These are phyloP conservation scores for Whitmania pigra DNA, from an alignment of 1,140 invertebrate genomes.

Conservation along the genomic window DNA sequence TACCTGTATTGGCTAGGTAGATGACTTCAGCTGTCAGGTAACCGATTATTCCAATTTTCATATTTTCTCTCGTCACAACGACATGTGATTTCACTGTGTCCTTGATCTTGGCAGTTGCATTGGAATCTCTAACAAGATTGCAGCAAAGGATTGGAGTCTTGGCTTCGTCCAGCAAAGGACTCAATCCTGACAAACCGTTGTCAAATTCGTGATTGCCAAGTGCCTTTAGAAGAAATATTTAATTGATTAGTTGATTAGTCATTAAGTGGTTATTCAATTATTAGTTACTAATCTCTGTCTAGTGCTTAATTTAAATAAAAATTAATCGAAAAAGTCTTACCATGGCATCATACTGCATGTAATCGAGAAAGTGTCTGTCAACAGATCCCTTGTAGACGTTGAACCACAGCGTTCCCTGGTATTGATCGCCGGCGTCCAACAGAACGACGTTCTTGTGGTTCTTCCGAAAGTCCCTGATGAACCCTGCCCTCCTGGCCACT, in stretches of 20 bases:
- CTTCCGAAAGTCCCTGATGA: slow-evolving; percentile 1
- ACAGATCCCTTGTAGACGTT: slow-evolving; percentile 62
- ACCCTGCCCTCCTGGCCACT: slow-evolving; percentile 54
- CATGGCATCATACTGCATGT: slow-evolving; percentile 63
- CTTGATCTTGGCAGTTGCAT: too few relatives aligned
- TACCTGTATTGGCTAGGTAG: too few relatives aligned
- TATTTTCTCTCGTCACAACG: too few relatives aligned
- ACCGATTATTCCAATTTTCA: too few relatives aligned
- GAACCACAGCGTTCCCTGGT: slow-evolving; percentile 72
- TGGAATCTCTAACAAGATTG: slow-evolving; percentile 47
- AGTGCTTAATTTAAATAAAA: too few relatives aligned
- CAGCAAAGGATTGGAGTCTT: slow-evolving; percentile 60
- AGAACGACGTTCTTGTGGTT: slow-evolving; percentile 51
- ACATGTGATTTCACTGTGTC: too few relatives aligned
- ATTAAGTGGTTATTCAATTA: too few relatives aligned
- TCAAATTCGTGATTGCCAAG: slow-evolving; percentile 92
- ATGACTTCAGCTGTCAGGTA: too few relatives aligned
- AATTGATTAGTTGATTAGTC: too few relatives aligned
- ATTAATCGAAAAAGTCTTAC: slow-evolving; percentile 45
- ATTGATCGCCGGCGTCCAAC: slow-evolving; percentile 77
- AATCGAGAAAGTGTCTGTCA: slow-evolving; percentile 61
- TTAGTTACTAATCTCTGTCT: too few relatives aligned
- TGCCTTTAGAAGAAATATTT: slow-evolving; percentile 46
- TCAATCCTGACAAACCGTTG: slow-evolving; percentile 57
- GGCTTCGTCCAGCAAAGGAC: slow-evolving; percentile 60